Conservation (phyloP, 2,113 vertebrate species). For the Megaceryle torquata region DNA sequence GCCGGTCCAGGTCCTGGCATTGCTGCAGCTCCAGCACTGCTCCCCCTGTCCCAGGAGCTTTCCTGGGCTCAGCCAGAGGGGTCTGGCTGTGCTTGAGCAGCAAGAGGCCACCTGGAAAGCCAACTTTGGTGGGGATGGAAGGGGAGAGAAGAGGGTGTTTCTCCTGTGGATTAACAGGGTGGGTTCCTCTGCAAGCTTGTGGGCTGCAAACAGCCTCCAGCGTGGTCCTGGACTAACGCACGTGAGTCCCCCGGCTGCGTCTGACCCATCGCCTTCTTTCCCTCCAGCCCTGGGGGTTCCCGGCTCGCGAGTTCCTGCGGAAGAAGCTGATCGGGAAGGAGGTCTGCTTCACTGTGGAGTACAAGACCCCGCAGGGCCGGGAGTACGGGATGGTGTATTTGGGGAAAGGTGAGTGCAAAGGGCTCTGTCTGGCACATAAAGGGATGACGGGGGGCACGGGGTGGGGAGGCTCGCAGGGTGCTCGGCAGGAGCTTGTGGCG, state of each 20-base stretch:
- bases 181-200: neutral
- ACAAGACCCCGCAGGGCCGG: conserved; percentile 86
- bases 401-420: conserved; percentile 84
- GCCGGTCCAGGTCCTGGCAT: accelerated
- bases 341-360: conserved; percentile 95
- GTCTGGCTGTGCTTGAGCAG: neutral
- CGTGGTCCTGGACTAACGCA: accelerated
- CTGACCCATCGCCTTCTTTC: neutral
- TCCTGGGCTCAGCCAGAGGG: accelerated
- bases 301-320: conserved; percentile 92
- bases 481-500: no score
- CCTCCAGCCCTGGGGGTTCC: conserved; percentile 92
- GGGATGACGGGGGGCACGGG: neutral
- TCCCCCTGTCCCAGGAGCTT: neutral
- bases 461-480: neutral
- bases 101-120: accelerated
- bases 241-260: accelerated
- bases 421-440: neutral
- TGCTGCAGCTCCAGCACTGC: accelerated
- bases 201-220: neutral
- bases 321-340: conserved; percentile 98
- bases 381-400: conserved; percentile 96
- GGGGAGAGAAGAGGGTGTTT: accelerated
- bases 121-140: accelerated
- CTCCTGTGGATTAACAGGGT: accelerated